phyloP scores from a whole-genome alignment of 2,797 vertebrate genomes.

The Ceryle rudis region DNA sequence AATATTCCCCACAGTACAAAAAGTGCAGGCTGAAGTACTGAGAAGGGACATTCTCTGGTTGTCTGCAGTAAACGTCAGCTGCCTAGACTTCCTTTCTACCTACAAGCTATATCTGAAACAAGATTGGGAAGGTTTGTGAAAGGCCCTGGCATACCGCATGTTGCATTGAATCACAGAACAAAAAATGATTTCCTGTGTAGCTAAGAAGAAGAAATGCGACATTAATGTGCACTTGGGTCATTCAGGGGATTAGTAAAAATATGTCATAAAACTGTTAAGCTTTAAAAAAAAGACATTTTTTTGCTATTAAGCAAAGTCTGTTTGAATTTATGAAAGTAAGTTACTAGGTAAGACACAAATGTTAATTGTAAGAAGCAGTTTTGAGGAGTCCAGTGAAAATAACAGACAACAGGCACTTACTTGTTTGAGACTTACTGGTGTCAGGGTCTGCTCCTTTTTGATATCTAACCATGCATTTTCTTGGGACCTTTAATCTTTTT shows the following conservation, averaged over 20 bases:
- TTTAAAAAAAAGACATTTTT: not conserved
- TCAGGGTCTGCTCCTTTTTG: not conserved
- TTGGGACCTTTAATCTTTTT: not conserved
- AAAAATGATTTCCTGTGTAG: not conserved
- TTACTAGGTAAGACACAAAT: not conserved
- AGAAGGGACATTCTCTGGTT: not conserved
- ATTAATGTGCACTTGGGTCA: not conserved
- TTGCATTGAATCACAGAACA: not conserved
- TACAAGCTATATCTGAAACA: not conserved
- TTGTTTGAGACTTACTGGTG: not conserved
- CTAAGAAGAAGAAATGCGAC: not conserved
- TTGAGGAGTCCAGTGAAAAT: not conserved
- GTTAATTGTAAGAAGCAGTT: not conserved
- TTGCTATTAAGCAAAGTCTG: not conserved
- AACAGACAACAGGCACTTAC: not conserved
- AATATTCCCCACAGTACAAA: not conserved
- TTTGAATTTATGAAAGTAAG: not conserved
- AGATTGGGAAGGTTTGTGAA: not conserved
- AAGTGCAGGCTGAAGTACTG: not conserved
- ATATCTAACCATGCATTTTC: not conserved
- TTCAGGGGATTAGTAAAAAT: not conserved
- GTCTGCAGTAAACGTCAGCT: not conserved
- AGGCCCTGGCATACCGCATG: not conserved
- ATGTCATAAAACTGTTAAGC: not conserved
- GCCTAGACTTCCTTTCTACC: not conserved